These are phyloP conservation scores for Falcunculus frontatus DNA, from an alignment of 2,113 vertebrate genomes.

Conservation along the genomic window DNA sequence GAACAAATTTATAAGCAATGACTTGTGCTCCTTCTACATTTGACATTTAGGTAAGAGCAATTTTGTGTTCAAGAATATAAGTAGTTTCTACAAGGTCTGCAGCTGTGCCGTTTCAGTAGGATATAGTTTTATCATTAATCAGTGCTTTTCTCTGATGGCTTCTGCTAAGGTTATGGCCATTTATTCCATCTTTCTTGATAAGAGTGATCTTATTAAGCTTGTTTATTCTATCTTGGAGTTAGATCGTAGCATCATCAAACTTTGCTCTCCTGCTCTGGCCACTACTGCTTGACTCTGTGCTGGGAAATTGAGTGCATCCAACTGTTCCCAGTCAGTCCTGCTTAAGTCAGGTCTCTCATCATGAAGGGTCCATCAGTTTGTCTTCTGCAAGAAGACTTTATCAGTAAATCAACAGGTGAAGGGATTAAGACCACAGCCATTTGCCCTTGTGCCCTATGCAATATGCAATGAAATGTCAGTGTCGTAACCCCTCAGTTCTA, in stretches of 20 bases:
- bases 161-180: not conserved
- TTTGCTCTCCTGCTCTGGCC: not conserved
- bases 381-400: not conserved
- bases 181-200: conserved; percentile 6
- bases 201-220: not conserved
- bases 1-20: conserved; percentile 55
- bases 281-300: not conserved
- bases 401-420: not conserved
- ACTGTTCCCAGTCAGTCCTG: not conserved
- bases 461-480: not conserved
- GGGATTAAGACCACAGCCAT: not conserved
- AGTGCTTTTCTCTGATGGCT: conserved; percentile 23
- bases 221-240: not conserved
- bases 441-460: not conserved
- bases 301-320: not conserved
- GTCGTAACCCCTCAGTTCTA: not conserved
- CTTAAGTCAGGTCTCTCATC: not conserved
- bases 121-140: conserved; percentile 20
- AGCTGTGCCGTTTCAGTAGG: conserved; percentile 31
- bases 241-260: not conserved
- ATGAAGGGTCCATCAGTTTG: not conserved
- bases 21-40: conserved; percentile 49
- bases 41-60: conserved; percentile 46
- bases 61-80: conserved; percentile 7
- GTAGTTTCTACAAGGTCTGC: conserved; percentile 29